Base-by-base conservation (phyloP, 2,797 vertebrate genomes). In the Neosilurus hyrtlii region DNA sequence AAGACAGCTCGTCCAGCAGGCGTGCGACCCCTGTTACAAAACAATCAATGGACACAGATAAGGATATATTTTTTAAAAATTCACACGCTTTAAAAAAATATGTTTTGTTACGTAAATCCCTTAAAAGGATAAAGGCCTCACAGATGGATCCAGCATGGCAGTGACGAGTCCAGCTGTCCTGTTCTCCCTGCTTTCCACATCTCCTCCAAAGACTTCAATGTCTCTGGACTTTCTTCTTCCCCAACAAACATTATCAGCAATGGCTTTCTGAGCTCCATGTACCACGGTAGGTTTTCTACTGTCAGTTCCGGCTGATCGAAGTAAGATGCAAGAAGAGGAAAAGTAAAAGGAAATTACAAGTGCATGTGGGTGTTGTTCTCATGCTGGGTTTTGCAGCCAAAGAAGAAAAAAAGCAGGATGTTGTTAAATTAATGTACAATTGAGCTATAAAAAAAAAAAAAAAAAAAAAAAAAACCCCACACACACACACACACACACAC, bases 141-240 rank as follows among this genome's bases (percentile, higher is more conserved):
- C 98, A 99, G 89, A 92, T 98, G 97, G 87, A 99, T 92, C 96
- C 97, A 99, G 91, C 96, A 96, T 82, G 93, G 87, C 81, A 94
- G 89, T 88, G 95, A 93, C 0, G 14, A 82, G 83, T 91, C 87
- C 84, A 91, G 71, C 11, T 75, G 49, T 81, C 89, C 91, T 9
- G 59, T 12, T 82, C 89, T 89, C 22, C 83, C 78, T 15, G 91
- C 86, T 26, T 37, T 76, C 65, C 80, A 88, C 87, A 95, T 89
- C 89, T 95, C 94, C 66, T 89, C 88, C 85, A 94, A 87, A 67
- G 90, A 89, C 1, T 75, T 90, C 67, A 61, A 81, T 75, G 88
- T 93, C 89, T 92, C 91, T 76, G 83, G 84, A 59, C 20, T 90
- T 82, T 93, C 90, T 66, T 91, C 94, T 22, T 93, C 94, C 7